phyloP scores from a whole-genome alignment of 2,797 vertebrate genomes.

The Centroberyx gerrardi region DNA sequence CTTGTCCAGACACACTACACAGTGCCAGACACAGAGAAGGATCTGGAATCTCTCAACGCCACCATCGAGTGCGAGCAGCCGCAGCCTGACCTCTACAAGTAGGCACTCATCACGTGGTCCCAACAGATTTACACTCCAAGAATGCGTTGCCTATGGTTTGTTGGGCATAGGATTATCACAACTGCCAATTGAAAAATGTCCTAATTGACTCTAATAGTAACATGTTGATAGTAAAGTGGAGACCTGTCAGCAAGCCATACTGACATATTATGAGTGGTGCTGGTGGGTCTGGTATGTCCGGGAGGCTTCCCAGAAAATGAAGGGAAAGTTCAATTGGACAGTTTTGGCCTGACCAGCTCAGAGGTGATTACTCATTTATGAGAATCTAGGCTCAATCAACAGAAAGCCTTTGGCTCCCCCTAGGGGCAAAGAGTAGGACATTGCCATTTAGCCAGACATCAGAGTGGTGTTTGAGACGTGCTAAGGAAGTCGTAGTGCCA shows the following conservation, averaged over 20 bases:
- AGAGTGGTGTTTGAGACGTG: constrained; percentile 36
- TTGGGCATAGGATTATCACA: constrained; percentile 18
- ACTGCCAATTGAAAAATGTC: constrained; percentile 33
- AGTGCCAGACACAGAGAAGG: constrained; percentile 90
- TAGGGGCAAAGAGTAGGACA: constrained; percentile 30
- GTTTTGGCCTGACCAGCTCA: not conserved
- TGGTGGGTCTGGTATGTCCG: not conserved
- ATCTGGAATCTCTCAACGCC: constrained; percentile 90
- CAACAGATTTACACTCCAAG: constrained; percentile 61
- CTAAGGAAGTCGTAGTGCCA: constrained; percentile 46
- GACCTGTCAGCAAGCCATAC: not conserved
- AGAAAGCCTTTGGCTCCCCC: constrained; percentile 58
- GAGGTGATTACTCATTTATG: constrained; percentile 16
- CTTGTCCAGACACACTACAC: constrained; percentile 92
- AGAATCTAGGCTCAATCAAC: not conserved
- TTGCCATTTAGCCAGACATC: constrained; percentile 36
- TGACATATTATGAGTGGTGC: constrained; percentile 13
- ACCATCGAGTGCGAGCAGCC: constrained; percentile 98
- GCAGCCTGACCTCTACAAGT: constrained; percentile 99
- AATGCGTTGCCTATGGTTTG: constrained; percentile 38
- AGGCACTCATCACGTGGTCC: constrained; percentile 74
- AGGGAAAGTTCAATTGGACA: constrained; percentile 4
- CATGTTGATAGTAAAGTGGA: constrained; percentile 4
- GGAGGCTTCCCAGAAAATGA: constrained; percentile 9
- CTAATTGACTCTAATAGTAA: constrained; percentile 24